Percentiles rank a stretch among this genome's conserved stretches.
phyloP scores from a whole-genome alignment of 2,888 invertebrate species.

The Tribolium freemani region DNA sequence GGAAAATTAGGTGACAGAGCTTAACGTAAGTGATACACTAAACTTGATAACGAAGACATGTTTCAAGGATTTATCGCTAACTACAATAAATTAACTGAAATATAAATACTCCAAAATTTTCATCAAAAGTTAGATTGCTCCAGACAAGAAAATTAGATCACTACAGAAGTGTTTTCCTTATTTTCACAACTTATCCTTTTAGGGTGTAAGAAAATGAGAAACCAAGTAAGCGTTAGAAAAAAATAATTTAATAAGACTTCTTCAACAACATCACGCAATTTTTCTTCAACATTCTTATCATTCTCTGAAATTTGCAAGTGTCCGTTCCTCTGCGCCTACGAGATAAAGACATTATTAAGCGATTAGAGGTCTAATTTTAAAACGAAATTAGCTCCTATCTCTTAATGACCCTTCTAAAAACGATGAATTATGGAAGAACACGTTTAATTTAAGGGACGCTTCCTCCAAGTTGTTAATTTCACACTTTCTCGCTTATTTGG shows the following conservation, averaged over 20 bases:
- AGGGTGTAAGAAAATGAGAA: not conserved
- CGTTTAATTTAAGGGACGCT: not conserved
- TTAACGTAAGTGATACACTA: conserved; percentile 27
- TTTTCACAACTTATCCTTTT: too few species aligned
- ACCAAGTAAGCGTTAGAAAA: not conserved
- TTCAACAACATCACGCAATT: conserved; percentile 8
- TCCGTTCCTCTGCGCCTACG: conserved; percentile 20
- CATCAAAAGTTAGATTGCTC: not conserved
- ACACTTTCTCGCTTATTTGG: conserved; percentile 8
- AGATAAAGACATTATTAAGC: conserved; percentile 31
- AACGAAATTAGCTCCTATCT: conserved; percentile 36
- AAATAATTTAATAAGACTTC: not conserved
- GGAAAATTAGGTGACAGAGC: conserved; percentile 43
- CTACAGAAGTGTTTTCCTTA: too few species aligned
- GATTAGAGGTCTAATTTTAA: conserved; percentile 34
- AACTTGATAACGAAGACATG: conserved; percentile 38
- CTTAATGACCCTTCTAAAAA: conserved; percentile 34
- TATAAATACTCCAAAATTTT: not conserved
- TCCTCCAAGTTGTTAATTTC: conserved; percentile 13
- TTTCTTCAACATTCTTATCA: conserved; percentile 16
- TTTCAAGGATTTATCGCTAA: conserved; percentile 9
- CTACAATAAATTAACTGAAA: not conserved
- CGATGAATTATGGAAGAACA: conserved; percentile 4
- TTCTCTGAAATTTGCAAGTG: conserved; percentile 24
- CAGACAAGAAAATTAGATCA: too few species aligned